phyloP scores from a whole-genome alignment of 2,888 invertebrate genomes.

The Escarpia spicata region DNA sequence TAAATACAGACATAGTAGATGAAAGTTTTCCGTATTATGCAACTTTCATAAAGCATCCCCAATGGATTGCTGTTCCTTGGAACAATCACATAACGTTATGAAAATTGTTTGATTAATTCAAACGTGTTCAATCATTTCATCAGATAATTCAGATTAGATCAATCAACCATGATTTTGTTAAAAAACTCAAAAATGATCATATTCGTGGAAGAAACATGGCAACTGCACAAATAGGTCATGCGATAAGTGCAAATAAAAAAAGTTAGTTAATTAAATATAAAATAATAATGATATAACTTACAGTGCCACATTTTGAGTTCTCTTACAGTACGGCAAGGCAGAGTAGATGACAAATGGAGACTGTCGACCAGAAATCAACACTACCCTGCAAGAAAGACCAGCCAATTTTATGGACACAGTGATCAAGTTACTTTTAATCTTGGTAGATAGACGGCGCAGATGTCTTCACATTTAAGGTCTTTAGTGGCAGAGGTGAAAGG shows the following conservation, averaged over 20 bases:
- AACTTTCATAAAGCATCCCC: too few species aligned
- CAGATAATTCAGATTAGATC: neutral
- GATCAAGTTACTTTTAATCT: neutral
- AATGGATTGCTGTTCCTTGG: too few species aligned
- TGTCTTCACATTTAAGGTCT: neutral
- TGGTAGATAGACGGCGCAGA: neutral
- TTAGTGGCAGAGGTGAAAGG: neutral
- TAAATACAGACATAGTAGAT: too few species aligned
- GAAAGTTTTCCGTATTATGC: too few species aligned
- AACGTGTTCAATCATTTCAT: too few species aligned
- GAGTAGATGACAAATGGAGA: conserved; percentile 89
- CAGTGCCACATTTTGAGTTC: conserved; percentile 50
- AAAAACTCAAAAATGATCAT: neutral
- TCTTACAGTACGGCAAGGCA: conserved; percentile 80
- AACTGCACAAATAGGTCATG: neutral
- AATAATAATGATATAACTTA: neutral
- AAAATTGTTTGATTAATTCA: too few species aligned
- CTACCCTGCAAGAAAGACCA: conserved; percentile 70
- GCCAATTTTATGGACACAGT: neutral
- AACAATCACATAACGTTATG: too few species aligned
- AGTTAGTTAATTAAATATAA: too few species aligned
- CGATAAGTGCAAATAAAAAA: neutral
- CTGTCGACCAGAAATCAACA: conserved; percentile 78
- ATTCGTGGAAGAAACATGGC: neutral
- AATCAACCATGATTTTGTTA: neutral